Percentiles rank a stretch among this genome's conserved stretches.
Conservation (phyloP, 2,888 invertebrate genomes). For the Onchidella celtica region DNA sequence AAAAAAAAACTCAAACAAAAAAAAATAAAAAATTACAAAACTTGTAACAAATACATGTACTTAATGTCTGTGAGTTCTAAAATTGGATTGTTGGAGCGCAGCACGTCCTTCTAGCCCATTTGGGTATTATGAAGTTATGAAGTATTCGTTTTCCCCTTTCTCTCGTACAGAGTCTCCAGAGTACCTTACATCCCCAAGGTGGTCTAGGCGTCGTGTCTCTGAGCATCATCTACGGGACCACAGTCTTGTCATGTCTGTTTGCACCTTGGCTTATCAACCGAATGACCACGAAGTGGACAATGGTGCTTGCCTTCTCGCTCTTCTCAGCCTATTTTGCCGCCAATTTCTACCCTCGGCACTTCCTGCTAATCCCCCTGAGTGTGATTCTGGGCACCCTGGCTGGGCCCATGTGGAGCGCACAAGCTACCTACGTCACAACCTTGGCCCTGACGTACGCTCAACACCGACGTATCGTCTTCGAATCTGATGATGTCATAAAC, state of each 20-base stretch:
- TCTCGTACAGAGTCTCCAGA: slow-evolving; percentile 72
- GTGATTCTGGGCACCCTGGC: slow-evolving; percentile 71
- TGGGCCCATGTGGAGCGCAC: slow-evolving; percentile 78
- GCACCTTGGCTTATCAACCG: slow-evolving; percentile 76
- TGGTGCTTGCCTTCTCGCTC: slow-evolving; percentile 70
- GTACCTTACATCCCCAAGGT: slow-evolving; percentile 70
- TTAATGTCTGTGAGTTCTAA: no score
- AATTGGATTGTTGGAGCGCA: no score
- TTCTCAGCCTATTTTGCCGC: slow-evolving; percentile 74
- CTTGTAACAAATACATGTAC: no score
- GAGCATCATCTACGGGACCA: slow-evolving; percentile 74
- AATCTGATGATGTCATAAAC: slow-evolving; percentile 69
- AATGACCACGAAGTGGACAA: slow-evolving; percentile 76
- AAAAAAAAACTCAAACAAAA: no score
- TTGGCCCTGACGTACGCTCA: slow-evolving; percentile 75
- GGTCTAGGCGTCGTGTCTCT: slow-evolving; percentile 75
- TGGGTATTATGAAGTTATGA: no score
- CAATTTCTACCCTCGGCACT: slow-evolving; percentile 74
- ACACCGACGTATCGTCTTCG: slow-evolving; percentile 63
- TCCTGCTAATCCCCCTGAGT: slow-evolving; percentile 70
- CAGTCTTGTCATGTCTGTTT: slow-evolving; percentile 75
- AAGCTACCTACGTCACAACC: slow-evolving; percentile 76
- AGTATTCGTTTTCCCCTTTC: no score
- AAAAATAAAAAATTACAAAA: no score
- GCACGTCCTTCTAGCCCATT: no score